Percentiles rank a stretch among this genome's conserved stretches.
Conservation (phyloP, 2,113 vertebrate species). For the Rhineura floridana region DNA sequence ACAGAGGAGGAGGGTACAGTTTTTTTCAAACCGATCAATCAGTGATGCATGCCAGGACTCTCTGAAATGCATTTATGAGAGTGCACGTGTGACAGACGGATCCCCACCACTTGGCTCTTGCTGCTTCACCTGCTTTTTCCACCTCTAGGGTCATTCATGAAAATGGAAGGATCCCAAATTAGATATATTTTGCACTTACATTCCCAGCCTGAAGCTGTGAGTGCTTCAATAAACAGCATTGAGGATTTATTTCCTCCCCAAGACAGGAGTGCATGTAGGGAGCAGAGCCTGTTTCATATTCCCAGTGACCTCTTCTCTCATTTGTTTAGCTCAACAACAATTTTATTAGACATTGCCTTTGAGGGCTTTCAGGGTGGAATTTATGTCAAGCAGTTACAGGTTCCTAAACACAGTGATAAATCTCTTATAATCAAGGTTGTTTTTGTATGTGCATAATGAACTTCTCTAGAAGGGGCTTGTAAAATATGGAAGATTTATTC, state of each 20-base stretch:
- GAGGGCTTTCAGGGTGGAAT: conserved; percentile 6
- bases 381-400: background rate
- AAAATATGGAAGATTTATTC: conserved; percentile 11
- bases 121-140: too few species aligned
- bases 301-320: background rate
- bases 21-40: too few species aligned
- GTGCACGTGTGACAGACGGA: background rate
- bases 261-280: background rate
- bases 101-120: background rate
- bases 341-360: background rate
- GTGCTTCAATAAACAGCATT: conserved; percentile 7
- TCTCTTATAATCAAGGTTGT: background rate
- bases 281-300: conserved; percentile 28
- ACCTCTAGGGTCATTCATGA: accelerated
- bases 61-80: background rate
- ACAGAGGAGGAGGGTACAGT: background rate
- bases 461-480: background rate
- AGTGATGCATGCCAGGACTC: background rate
- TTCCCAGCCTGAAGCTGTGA: background rate
- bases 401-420: conserved; percentile 39
- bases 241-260: background rate
- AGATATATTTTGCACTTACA: background rate
- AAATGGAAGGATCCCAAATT: background rate
- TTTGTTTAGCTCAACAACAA: conserved; percentile 27
- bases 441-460: background rate